Evolutionary conservation across 2,113 vertebrate genomes (phyloP).

Genomic region (Serinus canaria): DNA sequence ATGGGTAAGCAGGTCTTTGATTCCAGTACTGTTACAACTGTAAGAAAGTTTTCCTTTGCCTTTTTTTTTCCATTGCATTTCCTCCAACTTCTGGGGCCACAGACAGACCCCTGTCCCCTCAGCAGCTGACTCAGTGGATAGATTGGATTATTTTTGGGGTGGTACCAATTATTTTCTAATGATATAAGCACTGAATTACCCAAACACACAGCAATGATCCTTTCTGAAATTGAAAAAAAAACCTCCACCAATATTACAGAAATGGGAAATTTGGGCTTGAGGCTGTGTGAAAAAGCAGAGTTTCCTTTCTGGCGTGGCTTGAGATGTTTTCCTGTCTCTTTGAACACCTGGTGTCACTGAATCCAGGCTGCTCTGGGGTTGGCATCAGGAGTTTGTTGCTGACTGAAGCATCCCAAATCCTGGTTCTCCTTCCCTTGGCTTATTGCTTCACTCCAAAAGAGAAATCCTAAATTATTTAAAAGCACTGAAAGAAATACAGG

Average conservation of each 20-base stretch:
- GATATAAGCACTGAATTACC: neutral
- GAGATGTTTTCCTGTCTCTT: neutral
- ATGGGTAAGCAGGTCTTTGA: constrained; percentile 78
- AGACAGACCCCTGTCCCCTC: neutral
- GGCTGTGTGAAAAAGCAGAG: neutral
- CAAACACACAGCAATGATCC: neutral
- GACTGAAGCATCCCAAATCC: neutral
- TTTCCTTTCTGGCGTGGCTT: neutral
- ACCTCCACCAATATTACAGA: neutral
- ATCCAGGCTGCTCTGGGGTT: neutral
- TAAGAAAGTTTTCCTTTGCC: neutral
- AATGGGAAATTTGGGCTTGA: neutral
- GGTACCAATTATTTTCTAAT: neutral
- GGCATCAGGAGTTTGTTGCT: neutral
- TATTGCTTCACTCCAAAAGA: neutral
- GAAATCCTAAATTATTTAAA: neutral
- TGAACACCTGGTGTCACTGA: neutral
- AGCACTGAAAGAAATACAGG: neutral
- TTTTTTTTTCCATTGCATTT: constrained; percentile 11
- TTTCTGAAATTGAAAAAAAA: neutral
- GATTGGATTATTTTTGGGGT: neutral
- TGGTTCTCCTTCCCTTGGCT: neutral
- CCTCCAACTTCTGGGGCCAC: constrained; percentile 46
- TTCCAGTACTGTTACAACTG: constrained; percentile 35
- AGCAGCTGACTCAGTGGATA: neutral